Evolutionary conservation across 2,113 vertebrate genomes (phyloP).

Genomic region (Tautogolabrus adspersus): DNA sequence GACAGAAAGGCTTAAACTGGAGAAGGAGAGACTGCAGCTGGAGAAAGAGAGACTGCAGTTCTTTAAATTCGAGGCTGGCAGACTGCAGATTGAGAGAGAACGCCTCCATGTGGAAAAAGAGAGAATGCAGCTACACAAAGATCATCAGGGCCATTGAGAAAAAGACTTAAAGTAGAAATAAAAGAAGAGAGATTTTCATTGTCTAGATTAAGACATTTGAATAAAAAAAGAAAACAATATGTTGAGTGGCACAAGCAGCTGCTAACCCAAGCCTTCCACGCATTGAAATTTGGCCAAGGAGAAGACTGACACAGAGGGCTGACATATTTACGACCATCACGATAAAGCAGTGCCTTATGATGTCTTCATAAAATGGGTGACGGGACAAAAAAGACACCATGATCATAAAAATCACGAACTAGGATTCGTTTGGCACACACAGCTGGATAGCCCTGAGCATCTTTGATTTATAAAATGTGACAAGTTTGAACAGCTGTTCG

Average conservation of each 20-base stretch:
- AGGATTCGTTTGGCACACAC: background rate
- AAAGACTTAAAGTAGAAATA: background rate
- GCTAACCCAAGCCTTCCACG: constrained; percentile 8
- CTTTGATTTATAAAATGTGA: constrained; percentile 3
- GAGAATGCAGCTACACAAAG: constrained; percentile 91
- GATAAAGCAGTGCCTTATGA: constrained; percentile 53
- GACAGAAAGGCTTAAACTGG: constrained; percentile 90
- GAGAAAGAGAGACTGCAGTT: constrained; percentile 95
- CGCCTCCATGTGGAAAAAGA: constrained; percentile 94
- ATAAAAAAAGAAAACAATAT: no score
- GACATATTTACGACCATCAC: constrained; percentile 32
- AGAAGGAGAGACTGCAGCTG: constrained; percentile 91
- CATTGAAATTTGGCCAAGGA: constrained; percentile 18
- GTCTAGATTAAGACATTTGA: no score
- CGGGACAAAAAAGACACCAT: constrained; percentile 3
- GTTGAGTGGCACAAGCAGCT: constrained; percentile 2
- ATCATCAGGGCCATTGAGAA: constrained; percentile 66
- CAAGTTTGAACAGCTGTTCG: constrained; percentile 12
- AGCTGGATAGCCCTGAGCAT: background rate
- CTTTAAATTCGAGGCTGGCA: constrained; percentile 91
- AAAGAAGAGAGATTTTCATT: background rate
- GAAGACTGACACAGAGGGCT: constrained; percentile 18
- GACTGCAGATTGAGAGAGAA: constrained; percentile 94
- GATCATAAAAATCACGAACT: background rate
- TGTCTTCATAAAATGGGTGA: constrained; percentile 19